phyloP scores from a whole-genome alignment of 2,113 vertebrate genomes.

The Chionomys nivalis region DNA sequence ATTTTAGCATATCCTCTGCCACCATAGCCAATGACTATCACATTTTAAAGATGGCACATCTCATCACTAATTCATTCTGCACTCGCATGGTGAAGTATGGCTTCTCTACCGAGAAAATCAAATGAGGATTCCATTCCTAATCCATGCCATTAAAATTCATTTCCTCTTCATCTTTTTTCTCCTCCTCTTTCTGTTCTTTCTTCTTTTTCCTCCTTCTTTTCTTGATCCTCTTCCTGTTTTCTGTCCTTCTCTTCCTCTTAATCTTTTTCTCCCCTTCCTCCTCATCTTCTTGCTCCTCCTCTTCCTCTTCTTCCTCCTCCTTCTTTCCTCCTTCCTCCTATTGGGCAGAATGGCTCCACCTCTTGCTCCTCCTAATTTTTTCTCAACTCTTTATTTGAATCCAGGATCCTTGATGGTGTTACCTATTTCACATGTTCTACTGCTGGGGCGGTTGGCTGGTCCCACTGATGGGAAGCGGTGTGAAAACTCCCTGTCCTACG shows the following conservation, averaged over 20 bases:
- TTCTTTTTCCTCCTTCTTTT: neutral
- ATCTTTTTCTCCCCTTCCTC: rapidly evolving
- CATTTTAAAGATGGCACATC: neutral
- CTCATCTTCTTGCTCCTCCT: rapidly evolving
- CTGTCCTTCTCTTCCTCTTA: neutral
- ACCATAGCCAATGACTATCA: too few species aligned
- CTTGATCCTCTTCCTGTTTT: neutral
- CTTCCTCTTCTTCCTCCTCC: neutral
- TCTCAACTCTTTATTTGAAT: neutral
- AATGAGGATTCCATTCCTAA: neutral
- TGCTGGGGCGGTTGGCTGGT: neutral
- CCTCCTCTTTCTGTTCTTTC: neutral
- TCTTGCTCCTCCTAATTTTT: neutral
- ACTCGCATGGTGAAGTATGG: neutral
- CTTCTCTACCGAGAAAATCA: neutral
- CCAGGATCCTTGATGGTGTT: neutral
- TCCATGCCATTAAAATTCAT: neutral
- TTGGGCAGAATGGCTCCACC: neutral
- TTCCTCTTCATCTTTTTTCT: neutral
- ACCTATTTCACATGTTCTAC: neutral
- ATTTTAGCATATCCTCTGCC: neutral
- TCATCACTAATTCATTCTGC: neutral
- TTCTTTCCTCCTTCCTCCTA: neutral
- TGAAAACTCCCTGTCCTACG: neutral
- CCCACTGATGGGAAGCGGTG: neutral